phyloP scores from a whole-genome alignment of 2,888 invertebrate species.

The Helleia helle region DNA sequence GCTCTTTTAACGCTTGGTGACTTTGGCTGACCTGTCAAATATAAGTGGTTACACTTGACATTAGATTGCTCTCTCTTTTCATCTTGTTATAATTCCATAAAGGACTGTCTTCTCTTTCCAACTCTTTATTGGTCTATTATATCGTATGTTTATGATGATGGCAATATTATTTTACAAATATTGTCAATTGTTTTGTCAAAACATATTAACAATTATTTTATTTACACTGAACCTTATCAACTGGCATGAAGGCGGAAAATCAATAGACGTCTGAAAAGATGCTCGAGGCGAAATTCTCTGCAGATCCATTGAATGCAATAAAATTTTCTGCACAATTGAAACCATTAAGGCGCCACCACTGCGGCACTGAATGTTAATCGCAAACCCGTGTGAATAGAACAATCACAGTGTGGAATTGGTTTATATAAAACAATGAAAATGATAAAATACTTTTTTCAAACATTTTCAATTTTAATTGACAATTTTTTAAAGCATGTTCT shows the following conservation, averaged over 20 bases:
- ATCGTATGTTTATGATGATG: too few species aligned
- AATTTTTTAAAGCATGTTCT: too few species aligned
- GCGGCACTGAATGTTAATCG: slow-evolving; percentile 60
- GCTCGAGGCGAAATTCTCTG: slow-evolving; percentile 40
- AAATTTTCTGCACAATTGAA: slow-evolving; percentile 71
- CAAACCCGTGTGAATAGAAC: slow-evolving; percentile 61
- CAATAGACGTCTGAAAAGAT: slow-evolving; percentile 45
- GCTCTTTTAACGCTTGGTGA: too few species aligned
- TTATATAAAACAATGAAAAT: slow-evolving; percentile 2
- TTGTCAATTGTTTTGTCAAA: too few species aligned
- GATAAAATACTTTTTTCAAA: not conserved
- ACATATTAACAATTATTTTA: slow-evolving; percentile 5
- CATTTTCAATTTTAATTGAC: slow-evolving; percentile 4
- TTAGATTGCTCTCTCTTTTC: too few species aligned
- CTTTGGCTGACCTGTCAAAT: too few species aligned
- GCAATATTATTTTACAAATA: too few species aligned
- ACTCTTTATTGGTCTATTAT: too few species aligned
- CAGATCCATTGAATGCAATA: slow-evolving; percentile 64
- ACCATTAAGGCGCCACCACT: slow-evolving; percentile 59
- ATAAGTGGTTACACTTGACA: too few species aligned
- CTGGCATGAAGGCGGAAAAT: slow-evolving; percentile 22
- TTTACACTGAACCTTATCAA: slow-evolving; percentile 1
- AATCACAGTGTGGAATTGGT: slow-evolving; percentile 47
- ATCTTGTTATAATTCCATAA: too few species aligned
- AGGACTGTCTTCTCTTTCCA: too few species aligned